Percentiles rank a stretch among this genome's conserved stretches.
Conservation (phyloP, 2,888 invertebrate genomes). For the Diaperis boleti region DNA sequence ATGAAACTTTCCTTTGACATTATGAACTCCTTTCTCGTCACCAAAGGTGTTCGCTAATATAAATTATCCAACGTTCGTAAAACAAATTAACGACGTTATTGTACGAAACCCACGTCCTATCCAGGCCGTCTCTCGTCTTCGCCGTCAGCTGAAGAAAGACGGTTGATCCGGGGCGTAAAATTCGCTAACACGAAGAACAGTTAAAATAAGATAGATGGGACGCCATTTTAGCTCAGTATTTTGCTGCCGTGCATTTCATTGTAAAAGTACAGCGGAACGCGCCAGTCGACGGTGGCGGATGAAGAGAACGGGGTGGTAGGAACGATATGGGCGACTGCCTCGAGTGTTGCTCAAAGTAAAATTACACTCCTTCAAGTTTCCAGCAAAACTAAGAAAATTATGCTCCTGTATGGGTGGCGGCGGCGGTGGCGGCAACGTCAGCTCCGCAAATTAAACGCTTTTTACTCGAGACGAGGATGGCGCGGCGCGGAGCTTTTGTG, state of each 20-base stretch:
- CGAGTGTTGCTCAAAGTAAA: conserved; percentile 64
- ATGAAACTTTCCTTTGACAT: conserved; percentile 66
- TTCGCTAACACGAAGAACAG: conserved; percentile 61
- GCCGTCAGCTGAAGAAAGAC: conserved; percentile 38
- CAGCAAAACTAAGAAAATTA: conserved; percentile 64
- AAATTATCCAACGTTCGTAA: conserved; percentile 63
- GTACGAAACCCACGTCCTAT: conserved; percentile 36
- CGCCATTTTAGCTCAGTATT: conserved; percentile 63
- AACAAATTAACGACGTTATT: conserved; percentile 59
- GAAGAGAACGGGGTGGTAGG: conserved; percentile 33
- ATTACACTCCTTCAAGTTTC: conserved; percentile 64
- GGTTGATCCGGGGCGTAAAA: conserved; percentile 49
- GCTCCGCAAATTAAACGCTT: conserved; percentile 41
- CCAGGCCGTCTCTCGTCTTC: conserved; percentile 41
- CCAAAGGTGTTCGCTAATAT: conserved; percentile 65
- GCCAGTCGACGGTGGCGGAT: conserved; percentile 18
- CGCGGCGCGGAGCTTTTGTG: not conserved
- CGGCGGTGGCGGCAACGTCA: conserved; percentile 25
- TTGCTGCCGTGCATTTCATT: conserved; percentile 65
- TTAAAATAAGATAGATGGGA: conserved; percentile 65
- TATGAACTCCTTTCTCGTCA: conserved; percentile 64
- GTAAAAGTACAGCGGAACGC: conserved; percentile 51
- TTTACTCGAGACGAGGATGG: conserved; percentile 16
- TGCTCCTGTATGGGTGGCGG: conserved; percentile 52
- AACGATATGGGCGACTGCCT: conserved; percentile 53